These are phyloP conservation scores for Onthophagus taurus DNA, from an alignment of 1,140 invertebrate genomes.

Conservation along the genomic window DNA sequence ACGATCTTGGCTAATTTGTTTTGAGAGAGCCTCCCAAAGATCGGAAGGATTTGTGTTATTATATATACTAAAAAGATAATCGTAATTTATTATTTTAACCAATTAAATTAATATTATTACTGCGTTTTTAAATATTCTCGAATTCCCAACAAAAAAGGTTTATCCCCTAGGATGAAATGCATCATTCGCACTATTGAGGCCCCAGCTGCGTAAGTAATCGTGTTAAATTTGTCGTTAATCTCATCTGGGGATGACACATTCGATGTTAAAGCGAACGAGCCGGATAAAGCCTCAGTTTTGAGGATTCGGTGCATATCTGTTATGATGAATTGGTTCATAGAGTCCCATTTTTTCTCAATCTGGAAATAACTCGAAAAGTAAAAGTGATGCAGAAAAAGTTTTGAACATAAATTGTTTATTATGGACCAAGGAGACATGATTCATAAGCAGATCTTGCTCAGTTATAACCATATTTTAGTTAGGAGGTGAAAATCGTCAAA, in stretches of 20 bases:
- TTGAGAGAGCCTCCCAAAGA: constrained; percentile 35
- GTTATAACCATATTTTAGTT: too few species aligned
- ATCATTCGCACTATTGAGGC: constrained; percentile 47
- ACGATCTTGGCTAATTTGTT: constrained; percentile 1
- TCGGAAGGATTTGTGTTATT: constrained; percentile 39
- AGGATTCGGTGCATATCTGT: constrained; percentile 38
- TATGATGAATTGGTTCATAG: constrained; percentile 36
- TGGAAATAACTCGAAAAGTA: too few species aligned
- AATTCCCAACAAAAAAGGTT: constrained; percentile 51
- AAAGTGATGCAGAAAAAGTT: too few species aligned
- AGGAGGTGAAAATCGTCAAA: too few species aligned
- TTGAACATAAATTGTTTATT: too few species aligned
- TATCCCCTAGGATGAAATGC: constrained; percentile 53
- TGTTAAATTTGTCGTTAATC: constrained; percentile 45
- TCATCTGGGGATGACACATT: constrained; percentile 21
- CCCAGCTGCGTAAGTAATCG: constrained; percentile 52
- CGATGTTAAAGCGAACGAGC: constrained; percentile 32
- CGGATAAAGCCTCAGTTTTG: constrained; percentile 21
- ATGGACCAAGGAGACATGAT: too few species aligned
- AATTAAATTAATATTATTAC: constrained; percentile 33
- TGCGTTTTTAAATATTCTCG: constrained; percentile 42
- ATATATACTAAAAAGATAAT: constrained; percentile 43
- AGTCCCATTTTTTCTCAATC: constrained; percentile 18
- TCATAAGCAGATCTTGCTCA: too few species aligned
- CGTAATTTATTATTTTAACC: constrained; percentile 1